Evolutionary conservation across 2,797 vertebrate genomes (phyloP).

Genomic region (Myiothlypis chrysogaster): DNA sequence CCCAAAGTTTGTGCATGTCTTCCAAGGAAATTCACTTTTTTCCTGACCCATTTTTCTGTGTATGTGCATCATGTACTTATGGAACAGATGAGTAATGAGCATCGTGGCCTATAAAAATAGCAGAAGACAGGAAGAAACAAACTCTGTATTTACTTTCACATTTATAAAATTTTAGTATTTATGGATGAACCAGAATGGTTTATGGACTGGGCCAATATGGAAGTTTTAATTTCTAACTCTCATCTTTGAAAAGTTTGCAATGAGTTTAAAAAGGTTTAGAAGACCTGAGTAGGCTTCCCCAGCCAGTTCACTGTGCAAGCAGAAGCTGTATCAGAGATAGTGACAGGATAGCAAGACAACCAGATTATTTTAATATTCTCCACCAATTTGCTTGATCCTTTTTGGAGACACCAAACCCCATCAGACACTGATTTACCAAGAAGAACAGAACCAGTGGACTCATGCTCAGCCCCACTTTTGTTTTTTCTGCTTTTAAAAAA

Average conservation of each 20-base stretch:
- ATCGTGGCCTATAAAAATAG: not conserved
- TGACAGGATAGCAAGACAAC: not conserved
- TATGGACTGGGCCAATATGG: not conserved
- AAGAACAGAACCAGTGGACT: not conserved
- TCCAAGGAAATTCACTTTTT: not conserved
- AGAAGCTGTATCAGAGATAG: not conserved
- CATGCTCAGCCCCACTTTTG: fast-evolving
- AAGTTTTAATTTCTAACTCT: not conserved
- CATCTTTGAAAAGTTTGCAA: not conserved
- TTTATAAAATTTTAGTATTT: not conserved
- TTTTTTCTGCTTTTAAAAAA: not conserved
- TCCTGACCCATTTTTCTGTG: not conserved
- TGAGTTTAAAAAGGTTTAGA: not conserved
- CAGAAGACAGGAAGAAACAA: not conserved
- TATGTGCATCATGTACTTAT: not conserved
- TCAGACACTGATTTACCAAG: not conserved
- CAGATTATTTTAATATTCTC: not conserved
- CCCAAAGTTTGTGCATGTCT: not conserved
- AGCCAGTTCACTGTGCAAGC: not conserved
- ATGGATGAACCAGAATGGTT: not conserved
- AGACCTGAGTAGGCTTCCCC: not conserved
- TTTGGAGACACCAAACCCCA: not conserved
- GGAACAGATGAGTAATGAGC: not conserved
- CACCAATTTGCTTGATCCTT: not conserved
- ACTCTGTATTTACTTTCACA: not conserved